Evolutionary conservation across 2,797 vertebrate species (phyloP).

Genomic region (Picus viridis): DNA sequence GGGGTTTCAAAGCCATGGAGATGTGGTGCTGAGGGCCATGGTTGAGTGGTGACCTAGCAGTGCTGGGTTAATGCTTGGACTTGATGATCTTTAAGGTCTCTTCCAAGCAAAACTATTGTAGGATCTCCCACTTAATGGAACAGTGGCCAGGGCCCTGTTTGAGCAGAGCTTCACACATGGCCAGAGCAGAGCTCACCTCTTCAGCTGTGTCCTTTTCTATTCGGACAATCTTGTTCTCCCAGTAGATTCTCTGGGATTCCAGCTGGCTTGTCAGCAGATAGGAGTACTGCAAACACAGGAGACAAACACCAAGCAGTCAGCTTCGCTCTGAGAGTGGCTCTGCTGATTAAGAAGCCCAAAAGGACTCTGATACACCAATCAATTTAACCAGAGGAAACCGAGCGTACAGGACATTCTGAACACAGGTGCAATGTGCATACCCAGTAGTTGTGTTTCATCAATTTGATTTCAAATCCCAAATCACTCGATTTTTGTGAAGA

Average conservation of each 20-base stretch:
- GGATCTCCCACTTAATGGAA: background rate
- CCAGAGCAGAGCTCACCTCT: constrained; percentile 83
- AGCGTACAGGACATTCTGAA: background rate
- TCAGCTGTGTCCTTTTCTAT: constrained; percentile 97
- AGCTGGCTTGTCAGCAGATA: constrained; percentile 97
- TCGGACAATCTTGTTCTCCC: constrained; percentile 98
- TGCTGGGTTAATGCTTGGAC: too few species aligned
- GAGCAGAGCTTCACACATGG: background rate
- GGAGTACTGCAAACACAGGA: constrained; percentile 85
- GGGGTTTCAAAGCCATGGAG: too few species aligned
- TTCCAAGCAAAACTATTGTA: too few species aligned
- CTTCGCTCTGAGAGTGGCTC: background rate
- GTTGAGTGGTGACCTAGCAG: too few species aligned
- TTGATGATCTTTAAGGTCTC: too few species aligned
- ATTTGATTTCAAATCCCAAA: background rate
- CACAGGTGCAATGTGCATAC: background rate
- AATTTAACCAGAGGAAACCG: background rate
- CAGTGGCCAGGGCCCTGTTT: background rate
- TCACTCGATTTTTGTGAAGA: background rate
- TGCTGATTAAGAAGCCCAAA: background rate
- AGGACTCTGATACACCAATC: background rate
- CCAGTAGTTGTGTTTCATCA: background rate
- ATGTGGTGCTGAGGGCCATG: too few species aligned
- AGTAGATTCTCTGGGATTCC: constrained; percentile 97
- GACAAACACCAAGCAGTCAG: background rate